A percentile compares a stretch with the other conserved stretches of the same genome.
Conservation (phyloP, 2,888 invertebrate genomes). For the Apodemia hepburni region DNA sequence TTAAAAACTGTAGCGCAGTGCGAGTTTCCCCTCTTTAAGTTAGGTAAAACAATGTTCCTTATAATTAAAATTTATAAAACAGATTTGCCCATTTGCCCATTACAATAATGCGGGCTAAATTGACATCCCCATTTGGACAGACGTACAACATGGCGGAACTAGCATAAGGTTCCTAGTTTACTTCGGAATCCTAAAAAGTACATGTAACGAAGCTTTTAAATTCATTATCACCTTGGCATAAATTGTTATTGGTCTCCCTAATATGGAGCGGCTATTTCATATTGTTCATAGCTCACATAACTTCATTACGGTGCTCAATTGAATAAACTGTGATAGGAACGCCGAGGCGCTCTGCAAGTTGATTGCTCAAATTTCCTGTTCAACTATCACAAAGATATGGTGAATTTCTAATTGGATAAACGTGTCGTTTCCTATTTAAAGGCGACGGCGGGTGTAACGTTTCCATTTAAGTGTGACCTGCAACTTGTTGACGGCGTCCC, state of each 20-base stretch:
- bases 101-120: no score
- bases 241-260: conserved; percentile 33
- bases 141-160: background rate
- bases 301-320: conserved; percentile 77
- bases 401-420: conserved; percentile 81
- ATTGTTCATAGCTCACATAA: conserved; percentile 69
- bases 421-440: conserved; percentile 81
- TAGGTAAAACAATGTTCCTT: no score
- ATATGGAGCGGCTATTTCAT: conserved; percentile 40
- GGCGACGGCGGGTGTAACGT: conserved; percentile 67
- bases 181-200: no score
- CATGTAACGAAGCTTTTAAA: background rate
- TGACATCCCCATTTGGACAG: no score
- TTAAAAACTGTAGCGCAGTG: no score
- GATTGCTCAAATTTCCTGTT: conserved; percentile 80
- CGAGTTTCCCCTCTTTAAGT: no score
- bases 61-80: no score
- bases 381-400: conserved; percentile 80
- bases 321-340: conserved; percentile 79
- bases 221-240: conserved; percentile 10
- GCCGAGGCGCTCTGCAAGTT: conserved; percentile 74
- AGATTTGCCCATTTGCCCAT: no score
- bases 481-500: conserved; percentile 40
- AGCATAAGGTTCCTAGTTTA: background rate
- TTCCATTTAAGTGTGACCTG: conserved; percentile 60